phyloP scores from a whole-genome alignment of 1,140 invertebrate genomes.

The Diorhabda carinulata region DNA sequence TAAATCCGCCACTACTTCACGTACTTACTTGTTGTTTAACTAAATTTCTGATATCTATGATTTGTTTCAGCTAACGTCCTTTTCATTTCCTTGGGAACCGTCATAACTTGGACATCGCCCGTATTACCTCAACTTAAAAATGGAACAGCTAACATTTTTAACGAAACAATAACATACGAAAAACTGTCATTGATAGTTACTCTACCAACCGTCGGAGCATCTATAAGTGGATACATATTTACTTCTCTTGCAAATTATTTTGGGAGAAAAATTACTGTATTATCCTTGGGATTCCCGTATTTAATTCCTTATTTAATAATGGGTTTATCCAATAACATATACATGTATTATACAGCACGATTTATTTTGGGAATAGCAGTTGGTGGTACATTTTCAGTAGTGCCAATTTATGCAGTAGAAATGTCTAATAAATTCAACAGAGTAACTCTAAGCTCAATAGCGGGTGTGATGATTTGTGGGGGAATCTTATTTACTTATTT shows the following conservation, averaged over 20 bases:
- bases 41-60: too few species aligned
- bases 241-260: conserved; percentile 45
- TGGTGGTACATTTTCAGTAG: conserved; percentile 50
- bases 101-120: conserved; percentile 72
- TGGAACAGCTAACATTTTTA: conserved; percentile 35
- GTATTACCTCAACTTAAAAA: conserved; percentile 55
- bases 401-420: conserved; percentile 53
- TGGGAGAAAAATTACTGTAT: conserved; percentile 49
- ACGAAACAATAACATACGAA: conserved; percentile 44
- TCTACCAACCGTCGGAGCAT: conserved; percentile 71
- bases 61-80: conserved; percentile 59
- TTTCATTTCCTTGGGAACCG: conserved; percentile 59
- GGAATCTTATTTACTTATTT: conserved; percentile 49
- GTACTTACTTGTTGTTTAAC: too few species aligned
- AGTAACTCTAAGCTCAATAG: conserved; percentile 31
- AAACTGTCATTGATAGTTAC: conserved; percentile 77
- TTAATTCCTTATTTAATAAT: conserved; percentile 22
- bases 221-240: conserved; percentile 46
- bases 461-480: conserved; percentile 34
- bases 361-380: conserved; percentile 25
- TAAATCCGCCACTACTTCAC: too few species aligned
- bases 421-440: conserved; percentile 45
- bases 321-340: conserved; percentile 42
- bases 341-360: conserved; percentile 42
- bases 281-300: conserved; percentile 46